phyloP scores from a whole-genome alignment of 2,113 vertebrate species.

The Mastomys coucha region DNA sequence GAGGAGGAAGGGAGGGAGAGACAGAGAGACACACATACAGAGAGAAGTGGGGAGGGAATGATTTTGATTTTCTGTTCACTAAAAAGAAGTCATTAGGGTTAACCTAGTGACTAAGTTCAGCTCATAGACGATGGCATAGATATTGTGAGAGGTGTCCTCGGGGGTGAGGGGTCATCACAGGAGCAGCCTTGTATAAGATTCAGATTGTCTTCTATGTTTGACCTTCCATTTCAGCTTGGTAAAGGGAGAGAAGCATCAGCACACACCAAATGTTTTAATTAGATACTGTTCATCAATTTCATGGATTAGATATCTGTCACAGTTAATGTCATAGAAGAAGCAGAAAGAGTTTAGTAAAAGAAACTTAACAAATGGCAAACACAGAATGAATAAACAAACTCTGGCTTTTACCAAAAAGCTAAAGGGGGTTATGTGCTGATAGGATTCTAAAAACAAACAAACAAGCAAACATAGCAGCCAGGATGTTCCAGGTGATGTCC shows the following conservation, averaged over 20 bases:
- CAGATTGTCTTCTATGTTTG: neutral
- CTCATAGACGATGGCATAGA: neutral
- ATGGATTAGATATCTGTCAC: slow-evolving; percentile 3
- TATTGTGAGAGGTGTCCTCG: fast-evolving
- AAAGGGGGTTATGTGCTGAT: neutral
- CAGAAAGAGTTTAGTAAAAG: neutral
- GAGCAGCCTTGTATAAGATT: neutral
- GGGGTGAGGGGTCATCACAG: neutral
- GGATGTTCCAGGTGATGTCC: neutral
- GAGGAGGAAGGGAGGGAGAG: too few relatives aligned
- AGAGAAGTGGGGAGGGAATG: neutral
- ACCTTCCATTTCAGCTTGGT: neutral
- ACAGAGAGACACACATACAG: too few relatives aligned
- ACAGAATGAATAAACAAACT: neutral
- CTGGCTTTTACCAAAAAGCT: neutral
- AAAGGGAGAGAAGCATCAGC: neutral
- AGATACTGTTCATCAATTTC: neutral
- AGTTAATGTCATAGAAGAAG: neutral
- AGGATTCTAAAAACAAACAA: neutral
- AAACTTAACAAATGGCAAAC: neutral
- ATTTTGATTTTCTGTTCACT: neutral
- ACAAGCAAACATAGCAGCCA: neutral
- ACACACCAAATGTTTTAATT: neutral
- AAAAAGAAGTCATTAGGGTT: neutral
- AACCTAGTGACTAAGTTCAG: neutral